phyloP scores from a whole-genome alignment of 2,113 vertebrate species.

The Lepisosteus oculatus region DNA sequence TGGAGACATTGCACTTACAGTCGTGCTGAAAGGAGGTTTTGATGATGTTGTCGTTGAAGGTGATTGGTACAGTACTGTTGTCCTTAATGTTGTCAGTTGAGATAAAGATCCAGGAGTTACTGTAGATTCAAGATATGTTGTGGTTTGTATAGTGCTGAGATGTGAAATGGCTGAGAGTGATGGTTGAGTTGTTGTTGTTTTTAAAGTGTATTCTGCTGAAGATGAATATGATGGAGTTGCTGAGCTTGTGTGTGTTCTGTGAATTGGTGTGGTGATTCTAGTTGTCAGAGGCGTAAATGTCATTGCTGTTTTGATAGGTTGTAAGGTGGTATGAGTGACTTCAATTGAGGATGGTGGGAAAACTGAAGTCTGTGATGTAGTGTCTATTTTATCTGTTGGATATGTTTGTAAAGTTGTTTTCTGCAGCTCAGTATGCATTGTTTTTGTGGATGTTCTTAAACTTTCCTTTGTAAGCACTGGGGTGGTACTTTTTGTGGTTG shows the following conservation, averaged over 20 bases:
- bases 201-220: slow-evolving; percentile 26
- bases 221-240: slow-evolving; percentile 18
- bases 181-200: slow-evolving; percentile 17
- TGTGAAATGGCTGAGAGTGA: slow-evolving; percentile 20
- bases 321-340: slow-evolving; percentile 23
- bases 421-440: slow-evolving; percentile 13
- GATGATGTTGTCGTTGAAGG: slow-evolving; percentile 26
- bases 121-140: slow-evolving; percentile 26
- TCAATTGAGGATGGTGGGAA: slow-evolving; percentile 6
- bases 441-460: slow-evolving; percentile 1
- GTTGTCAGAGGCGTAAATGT: not conserved
- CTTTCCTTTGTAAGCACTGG: not conserved
- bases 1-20: slow-evolving; percentile 19
- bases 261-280: slow-evolving; percentile 21
- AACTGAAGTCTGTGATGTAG: slow-evolving; percentile 23
- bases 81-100: slow-evolving; percentile 20
- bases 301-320: slow-evolving; percentile 29
- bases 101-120: slow-evolving; percentile 22
- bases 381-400: slow-evolving; percentile 23
- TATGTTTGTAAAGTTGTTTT: slow-evolving; percentile 18
- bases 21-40: slow-evolving; percentile 25
- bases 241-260: not conserved
- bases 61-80: slow-evolving; percentile 34
- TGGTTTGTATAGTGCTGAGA: slow-evolving; percentile 32
- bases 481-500: slow-evolving; percentile 28